Conservation (phyloP, 2,888 invertebrate genomes). For the Acleris emargana region DNA sequence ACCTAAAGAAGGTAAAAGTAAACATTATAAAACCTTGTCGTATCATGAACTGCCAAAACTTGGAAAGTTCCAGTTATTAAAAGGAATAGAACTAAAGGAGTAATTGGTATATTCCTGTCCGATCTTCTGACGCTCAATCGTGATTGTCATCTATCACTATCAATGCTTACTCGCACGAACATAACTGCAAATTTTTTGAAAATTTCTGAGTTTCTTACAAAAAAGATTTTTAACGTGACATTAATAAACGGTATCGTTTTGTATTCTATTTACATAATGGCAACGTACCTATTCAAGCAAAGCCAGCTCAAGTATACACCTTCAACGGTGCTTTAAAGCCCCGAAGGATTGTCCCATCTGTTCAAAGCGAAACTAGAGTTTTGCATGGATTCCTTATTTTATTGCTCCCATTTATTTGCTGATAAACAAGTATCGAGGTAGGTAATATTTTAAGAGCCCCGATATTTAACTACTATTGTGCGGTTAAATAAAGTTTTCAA, state of each 20-base stretch:
- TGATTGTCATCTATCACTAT: too few relatives aligned
- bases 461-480: too few relatives aligned
- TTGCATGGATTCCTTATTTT: conserved; percentile 15
- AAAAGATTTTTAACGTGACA: background rate
- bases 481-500: background rate
- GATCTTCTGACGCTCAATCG: too few relatives aligned
- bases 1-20: too few relatives aligned
- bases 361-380: conserved; percentile 42
- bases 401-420: conserved; percentile 31
- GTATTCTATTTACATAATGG: conserved; percentile 11
- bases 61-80: too few relatives aligned
- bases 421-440: background rate
- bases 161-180: too few relatives aligned
- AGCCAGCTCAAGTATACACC: conserved; percentile 23
- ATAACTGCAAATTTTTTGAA: too few relatives aligned
- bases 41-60: too few relatives aligned
- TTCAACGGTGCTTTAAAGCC: conserved; percentile 50
- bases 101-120: too few relatives aligned
- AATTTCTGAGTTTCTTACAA: background rate
- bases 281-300: background rate
- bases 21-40: too few relatives aligned
- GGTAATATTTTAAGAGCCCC: too few relatives aligned
- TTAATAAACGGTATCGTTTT: conserved; percentile 23
- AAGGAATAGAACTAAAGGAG: too few relatives aligned
- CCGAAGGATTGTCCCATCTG: conserved; percentile 64